Conservation (phyloP, 2,113 vertebrate genomes). For the Ceyx cyanopectus region DNA sequence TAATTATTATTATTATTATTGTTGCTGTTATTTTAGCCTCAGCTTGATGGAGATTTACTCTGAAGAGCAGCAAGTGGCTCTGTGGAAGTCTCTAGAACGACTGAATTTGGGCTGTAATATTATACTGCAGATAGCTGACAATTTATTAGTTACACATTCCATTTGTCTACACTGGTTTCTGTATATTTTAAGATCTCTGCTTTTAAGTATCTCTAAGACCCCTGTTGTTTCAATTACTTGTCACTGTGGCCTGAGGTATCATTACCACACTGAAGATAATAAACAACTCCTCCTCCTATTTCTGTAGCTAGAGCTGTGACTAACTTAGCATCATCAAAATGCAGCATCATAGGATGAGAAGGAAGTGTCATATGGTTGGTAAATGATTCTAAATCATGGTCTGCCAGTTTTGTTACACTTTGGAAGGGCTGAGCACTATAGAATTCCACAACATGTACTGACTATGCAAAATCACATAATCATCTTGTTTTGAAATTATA, state of each 20-base stretch:
- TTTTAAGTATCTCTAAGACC: constrained; percentile 41
- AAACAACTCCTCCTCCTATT: constrained; percentile 44
- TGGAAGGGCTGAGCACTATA: background rate
- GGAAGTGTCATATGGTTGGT: background rate
- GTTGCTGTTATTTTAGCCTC: constrained; percentile 1
- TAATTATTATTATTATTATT: background rate
- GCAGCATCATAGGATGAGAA: constrained; percentile 1
- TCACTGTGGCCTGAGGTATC: constrained; percentile 54
- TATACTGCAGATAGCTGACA: background rate
- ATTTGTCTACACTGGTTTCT: background rate
- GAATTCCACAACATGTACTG: background rate
- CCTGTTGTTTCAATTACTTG: constrained; percentile 67
- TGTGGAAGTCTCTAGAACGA: constrained; percentile 7
- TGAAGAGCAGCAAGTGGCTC: background rate
- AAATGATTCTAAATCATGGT: background rate
- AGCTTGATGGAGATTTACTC: background rate
- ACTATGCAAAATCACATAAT: background rate
- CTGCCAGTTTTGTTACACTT: background rate
- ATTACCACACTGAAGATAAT: constrained; percentile 42
- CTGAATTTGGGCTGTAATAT: background rate
- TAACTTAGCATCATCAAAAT: constrained; percentile 34
- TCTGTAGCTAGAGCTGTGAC: constrained; percentile 45
- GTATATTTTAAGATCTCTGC: constrained; percentile 43
- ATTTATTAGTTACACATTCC: constrained; percentile 52
- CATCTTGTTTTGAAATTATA: background rate